Conservation (phyloP, 2,113 vertebrate species). For the Alethe castanea region DNA sequence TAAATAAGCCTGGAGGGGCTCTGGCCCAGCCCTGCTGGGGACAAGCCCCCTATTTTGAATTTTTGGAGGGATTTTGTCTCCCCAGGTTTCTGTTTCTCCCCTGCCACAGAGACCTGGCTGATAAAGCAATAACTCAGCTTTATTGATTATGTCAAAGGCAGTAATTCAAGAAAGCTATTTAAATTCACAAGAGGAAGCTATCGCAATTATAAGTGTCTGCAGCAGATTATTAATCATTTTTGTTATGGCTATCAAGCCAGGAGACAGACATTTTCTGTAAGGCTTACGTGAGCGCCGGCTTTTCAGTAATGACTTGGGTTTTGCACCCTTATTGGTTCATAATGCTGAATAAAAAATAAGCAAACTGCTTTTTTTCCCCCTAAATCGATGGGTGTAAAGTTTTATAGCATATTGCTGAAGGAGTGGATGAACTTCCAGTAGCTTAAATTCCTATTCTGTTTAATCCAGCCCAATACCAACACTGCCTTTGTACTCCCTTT, state of each 20-base stretch:
- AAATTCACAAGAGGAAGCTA: slow-evolving; percentile 68
- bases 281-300: neutral
- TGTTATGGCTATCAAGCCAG: slow-evolving; percentile 53
- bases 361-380: neutral
- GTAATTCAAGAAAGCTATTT: slow-evolving; percentile 69
- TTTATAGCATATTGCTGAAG: neutral
- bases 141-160: slow-evolving; percentile 68
- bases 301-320: neutral
- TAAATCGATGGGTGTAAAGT: neutral
- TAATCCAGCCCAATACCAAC: neutral
- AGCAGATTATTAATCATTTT: slow-evolving; percentile 67
- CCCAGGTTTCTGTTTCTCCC: neutral
- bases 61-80: neutral
- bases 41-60: neutral
- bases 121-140: slow-evolving; percentile 54
- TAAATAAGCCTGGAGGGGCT: neutral
- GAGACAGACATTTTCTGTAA: slow-evolving; percentile 54
- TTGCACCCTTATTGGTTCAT: neutral
- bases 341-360: neutral
- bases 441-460: neutral
- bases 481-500: accelerated
- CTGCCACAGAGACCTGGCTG: neutral
- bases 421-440: neutral
- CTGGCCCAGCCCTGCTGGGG: neutral
- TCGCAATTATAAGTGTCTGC: slow-evolving; percentile 65